Evolutionary conservation across 2,797 vertebrate species (phyloP).

Genomic region (Philypnodon macrostomus): DNA sequence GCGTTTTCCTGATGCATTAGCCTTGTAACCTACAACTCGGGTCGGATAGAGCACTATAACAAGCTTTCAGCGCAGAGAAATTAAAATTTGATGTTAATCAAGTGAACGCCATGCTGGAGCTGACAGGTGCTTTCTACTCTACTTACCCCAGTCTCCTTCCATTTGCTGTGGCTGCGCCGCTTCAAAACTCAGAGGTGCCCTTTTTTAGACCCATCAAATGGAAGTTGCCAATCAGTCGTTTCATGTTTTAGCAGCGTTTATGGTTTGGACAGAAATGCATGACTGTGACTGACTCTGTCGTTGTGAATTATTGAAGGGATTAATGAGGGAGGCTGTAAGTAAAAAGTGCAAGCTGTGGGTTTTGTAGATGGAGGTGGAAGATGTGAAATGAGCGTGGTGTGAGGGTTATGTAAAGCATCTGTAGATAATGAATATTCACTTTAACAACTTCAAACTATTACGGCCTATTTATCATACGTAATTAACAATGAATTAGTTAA

Average conservation of each 20-base stretch:
- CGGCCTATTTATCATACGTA: conserved; percentile 2
- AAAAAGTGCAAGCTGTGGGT: conserved; percentile 43
- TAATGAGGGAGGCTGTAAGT: conserved; percentile 33
- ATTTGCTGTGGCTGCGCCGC: conserved; percentile 84
- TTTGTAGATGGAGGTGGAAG: conserved; percentile 33
- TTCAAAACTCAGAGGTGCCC: conserved; percentile 45
- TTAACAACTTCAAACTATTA: no score
- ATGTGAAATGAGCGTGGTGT: conserved; percentile 10
- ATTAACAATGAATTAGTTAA: conserved; percentile 1
- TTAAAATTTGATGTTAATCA: conserved; percentile 99
- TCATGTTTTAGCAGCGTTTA: conserved; percentile 60
- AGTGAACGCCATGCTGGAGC: conserved; percentile 87
- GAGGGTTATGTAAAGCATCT: conserved; percentile 15
- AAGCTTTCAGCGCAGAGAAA: conserved; percentile 84
- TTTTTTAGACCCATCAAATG: conserved; percentile 59
- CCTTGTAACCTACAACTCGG: conserved; percentile 39
- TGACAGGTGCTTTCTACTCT: conserved; percentile 99
- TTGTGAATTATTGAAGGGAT: conserved; percentile 59
- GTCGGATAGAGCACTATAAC: conserved; percentile 59
- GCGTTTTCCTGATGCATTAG: conserved; percentile 32
- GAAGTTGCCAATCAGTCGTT: conserved; percentile 64
- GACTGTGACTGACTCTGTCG: conserved; percentile 37
- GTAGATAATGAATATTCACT: background rate
- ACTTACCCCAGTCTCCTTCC: conserved; percentile 94
- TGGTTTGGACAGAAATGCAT: conserved; percentile 55